phyloP scores from a whole-genome alignment of 64 coral and sea anemone species.

The Montipora efflorescens region DNA sequence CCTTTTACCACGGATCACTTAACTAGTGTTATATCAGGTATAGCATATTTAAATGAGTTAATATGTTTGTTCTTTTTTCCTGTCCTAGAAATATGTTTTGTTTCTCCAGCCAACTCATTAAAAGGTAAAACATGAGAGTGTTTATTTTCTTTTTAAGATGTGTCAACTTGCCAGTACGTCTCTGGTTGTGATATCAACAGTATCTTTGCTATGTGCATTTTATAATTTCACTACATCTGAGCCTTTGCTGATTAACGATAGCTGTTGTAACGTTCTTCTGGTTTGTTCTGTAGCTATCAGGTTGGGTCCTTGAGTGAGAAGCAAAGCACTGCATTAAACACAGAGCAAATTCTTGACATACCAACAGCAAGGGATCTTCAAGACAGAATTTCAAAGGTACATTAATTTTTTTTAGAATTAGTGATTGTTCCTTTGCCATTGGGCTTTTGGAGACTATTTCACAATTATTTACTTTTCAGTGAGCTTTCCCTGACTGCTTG shows the following conservation, averaged over 20 bases:
- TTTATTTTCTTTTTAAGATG: no score
- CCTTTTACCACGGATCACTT: no score
- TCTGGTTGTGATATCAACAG: no score
- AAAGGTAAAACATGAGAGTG: background rate
- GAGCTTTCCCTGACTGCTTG: no score
- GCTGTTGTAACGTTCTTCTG: no score
- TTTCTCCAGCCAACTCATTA: background rate
- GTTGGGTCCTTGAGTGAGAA: background rate
- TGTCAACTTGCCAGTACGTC: no score
- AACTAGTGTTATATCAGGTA: background rate
- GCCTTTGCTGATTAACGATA: no score
- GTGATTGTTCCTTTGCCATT: no score
- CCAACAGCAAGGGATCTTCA: background rate
- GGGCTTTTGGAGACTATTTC: background rate
- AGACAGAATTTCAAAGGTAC: constrained; percentile 11
- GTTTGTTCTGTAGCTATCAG: constrained; percentile 18
- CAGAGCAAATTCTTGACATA: constrained; percentile 8
- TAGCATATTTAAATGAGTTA: background rate
- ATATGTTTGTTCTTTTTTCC: background rate
- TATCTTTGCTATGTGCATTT: no score
- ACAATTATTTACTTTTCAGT: background rate
- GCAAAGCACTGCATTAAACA: background rate
- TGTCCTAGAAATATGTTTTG: constrained; percentile 14
- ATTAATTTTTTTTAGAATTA: background rate
- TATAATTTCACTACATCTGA: no score